phyloP scores from a whole-genome alignment of 1,140 invertebrate genomes.

The Diorhabda sublineata region DNA sequence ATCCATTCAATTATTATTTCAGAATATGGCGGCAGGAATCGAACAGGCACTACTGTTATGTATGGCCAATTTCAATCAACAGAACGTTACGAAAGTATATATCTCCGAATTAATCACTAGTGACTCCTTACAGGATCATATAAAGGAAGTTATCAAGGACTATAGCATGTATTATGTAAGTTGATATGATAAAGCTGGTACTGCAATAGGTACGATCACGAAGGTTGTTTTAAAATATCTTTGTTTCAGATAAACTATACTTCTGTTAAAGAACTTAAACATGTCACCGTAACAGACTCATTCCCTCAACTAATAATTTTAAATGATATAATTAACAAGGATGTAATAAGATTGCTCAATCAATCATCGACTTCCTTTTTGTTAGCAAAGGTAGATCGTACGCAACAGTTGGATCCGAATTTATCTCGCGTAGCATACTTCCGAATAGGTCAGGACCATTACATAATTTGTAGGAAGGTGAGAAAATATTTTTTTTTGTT shows the following conservation, averaged over 20 bases:
- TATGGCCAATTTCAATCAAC: constrained; percentile 34
- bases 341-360: constrained; percentile 30
- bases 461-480: constrained; percentile 38
- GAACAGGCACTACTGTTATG: constrained; percentile 37
- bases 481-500: constrained; percentile 2
- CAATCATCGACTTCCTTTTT: background rate
- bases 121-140: constrained; percentile 29
- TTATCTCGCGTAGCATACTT: constrained; percentile 34
- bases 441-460: constrained; percentile 26
- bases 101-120: constrained; percentile 37
- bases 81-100: constrained; percentile 32
- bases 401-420: constrained; percentile 22
- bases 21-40: constrained; percentile 39
- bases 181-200: background rate
- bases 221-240: background rate
- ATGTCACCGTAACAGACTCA: constrained; percentile 32
- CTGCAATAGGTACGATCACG: background rate
- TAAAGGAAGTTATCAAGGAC: constrained; percentile 35
- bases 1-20: constrained; percentile 10
- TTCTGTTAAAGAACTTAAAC: constrained; percentile 31
- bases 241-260: constrained; percentile 35
- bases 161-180: constrained; percentile 37
- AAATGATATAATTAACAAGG: constrained; percentile 33
- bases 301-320: constrained; percentile 38
- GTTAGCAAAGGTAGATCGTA: constrained; percentile 26